Evolutionary conservation across 2,888 invertebrate species (phyloP).

Genomic region (Strigamia transsilvanica): DNA sequence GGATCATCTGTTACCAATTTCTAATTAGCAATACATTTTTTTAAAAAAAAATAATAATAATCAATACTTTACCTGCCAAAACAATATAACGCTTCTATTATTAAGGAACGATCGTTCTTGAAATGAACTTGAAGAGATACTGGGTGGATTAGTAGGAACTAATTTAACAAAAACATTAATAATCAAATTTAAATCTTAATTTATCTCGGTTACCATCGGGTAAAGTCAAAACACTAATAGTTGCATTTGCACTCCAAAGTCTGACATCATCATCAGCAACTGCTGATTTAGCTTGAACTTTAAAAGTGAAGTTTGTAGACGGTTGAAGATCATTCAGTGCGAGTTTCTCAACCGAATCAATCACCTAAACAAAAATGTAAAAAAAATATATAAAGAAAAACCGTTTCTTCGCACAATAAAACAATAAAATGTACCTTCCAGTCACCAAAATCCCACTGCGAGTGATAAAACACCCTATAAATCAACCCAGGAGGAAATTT

Average conservation of each 20-base stretch:
- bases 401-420: neutral
- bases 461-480: slow-evolving; percentile 68
- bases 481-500: slow-evolving; percentile 68
- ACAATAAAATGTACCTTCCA: neutral
- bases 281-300: slow-evolving; percentile 31
- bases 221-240: slow-evolving; percentile 9
- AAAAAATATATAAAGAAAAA: neutral
- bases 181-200: neutral
- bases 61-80: slow-evolving; percentile 71
- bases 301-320: slow-evolving; percentile 53
- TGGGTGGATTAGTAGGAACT: slow-evolving; percentile 75
- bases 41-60: neutral
- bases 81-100: slow-evolving; percentile 74
- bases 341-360: neutral
- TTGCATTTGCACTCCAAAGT: slow-evolving; percentile 53
- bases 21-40: neutral
- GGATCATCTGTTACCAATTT: slow-evolving; percentile 70
- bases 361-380: neutral
- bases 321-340: slow-evolving; percentile 50
- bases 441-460: slow-evolving; percentile 66
- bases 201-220: slow-evolving; percentile 46
- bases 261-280: slow-evolving; percentile 5
- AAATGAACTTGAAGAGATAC: slow-evolving; percentile 77
- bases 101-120: slow-evolving; percentile 66
- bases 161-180: slow-evolving; percentile 57